Percentiles rank a stretch among this genome's conserved stretches.
Evolutionary conservation across 2,888 invertebrate genomes (phyloP).

Genomic region (Melinaea menophilus): DNA sequence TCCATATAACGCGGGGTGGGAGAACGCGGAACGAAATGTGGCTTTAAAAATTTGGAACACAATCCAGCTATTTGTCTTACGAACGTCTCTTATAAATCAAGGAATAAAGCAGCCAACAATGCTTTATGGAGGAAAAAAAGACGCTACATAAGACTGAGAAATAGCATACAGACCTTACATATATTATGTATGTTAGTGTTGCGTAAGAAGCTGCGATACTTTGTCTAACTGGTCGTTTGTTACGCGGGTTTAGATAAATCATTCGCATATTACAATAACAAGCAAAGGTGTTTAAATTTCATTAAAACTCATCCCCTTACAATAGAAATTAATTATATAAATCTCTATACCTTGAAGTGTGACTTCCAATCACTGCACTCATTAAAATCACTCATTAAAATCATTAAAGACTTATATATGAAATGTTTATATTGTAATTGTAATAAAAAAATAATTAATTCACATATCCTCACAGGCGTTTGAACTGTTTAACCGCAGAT

Average conservation of each 20-base stretch:
- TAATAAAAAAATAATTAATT: no score
- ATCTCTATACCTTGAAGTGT: neutral
- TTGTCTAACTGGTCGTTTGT: slow-evolving; percentile 20
- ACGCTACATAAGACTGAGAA: slow-evolving; percentile 75
- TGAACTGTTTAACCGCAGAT: slow-evolving; percentile 1
- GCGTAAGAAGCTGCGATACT: slow-evolving; percentile 47
- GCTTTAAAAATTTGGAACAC: slow-evolving; percentile 89
- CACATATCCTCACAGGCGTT: neutral
- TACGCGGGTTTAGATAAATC: slow-evolving; percentile 12
- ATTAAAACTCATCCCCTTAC: no score
- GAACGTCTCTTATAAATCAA: slow-evolving; percentile 85
- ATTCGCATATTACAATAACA: neutral
- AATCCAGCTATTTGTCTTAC: slow-evolving; percentile 88
- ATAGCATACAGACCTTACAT: slow-evolving; percentile 71
- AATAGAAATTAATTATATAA: no score
- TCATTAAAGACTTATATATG: neutral
- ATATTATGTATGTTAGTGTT: slow-evolving; percentile 71
- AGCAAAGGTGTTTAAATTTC: neutral
- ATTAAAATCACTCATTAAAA: neutral
- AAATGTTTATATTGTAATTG: no score
- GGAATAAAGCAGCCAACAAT: slow-evolving; percentile 81
- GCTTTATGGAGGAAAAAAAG: slow-evolving; percentile 78
- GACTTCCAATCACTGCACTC: neutral
- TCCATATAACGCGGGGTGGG: slow-evolving; percentile 65
- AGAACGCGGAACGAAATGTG: slow-evolving; percentile 83